These are phyloP conservation scores for Hystrix cristata DNA, from an alignment of 2,113 vertebrate genomes.

Conservation along the genomic window DNA sequence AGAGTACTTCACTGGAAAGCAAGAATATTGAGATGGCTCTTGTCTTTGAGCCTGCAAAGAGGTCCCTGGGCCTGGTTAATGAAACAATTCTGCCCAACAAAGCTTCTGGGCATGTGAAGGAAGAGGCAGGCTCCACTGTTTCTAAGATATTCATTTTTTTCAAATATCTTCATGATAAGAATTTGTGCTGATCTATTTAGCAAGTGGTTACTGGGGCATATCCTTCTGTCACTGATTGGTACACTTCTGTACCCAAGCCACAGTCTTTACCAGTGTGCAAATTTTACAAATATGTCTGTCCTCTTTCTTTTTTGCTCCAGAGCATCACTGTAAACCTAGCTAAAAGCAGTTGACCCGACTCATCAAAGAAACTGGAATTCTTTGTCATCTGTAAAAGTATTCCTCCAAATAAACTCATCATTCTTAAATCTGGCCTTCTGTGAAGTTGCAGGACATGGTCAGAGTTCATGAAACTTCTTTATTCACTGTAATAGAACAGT, in stretches of 20 bases:
- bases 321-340: neutral
- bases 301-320: neutral
- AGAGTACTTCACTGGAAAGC: neutral
- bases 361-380: neutral
- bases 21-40: neutral
- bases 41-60: neutral
- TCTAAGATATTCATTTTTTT: neutral
- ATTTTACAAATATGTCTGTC: neutral
- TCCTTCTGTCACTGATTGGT: neutral
- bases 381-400: neutral
- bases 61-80: neutral
- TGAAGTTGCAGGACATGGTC: neutral
- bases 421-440: neutral
- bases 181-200: neutral
- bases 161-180: neutral
- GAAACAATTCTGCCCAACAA: neutral
- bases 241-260: neutral
- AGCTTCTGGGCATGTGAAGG: neutral
- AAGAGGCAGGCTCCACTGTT: neutral
- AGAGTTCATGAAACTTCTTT: neutral
- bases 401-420: neutral
- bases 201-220: neutral
- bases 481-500: fast-evolving
- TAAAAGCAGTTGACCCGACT: neutral
- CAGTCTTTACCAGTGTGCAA: neutral